Percentiles rank a stretch among this genome's conserved stretches.
Evolutionary conservation across 1,140 invertebrate genomes (phyloP).

Genomic region (Harpegnathos saltator): DNA sequence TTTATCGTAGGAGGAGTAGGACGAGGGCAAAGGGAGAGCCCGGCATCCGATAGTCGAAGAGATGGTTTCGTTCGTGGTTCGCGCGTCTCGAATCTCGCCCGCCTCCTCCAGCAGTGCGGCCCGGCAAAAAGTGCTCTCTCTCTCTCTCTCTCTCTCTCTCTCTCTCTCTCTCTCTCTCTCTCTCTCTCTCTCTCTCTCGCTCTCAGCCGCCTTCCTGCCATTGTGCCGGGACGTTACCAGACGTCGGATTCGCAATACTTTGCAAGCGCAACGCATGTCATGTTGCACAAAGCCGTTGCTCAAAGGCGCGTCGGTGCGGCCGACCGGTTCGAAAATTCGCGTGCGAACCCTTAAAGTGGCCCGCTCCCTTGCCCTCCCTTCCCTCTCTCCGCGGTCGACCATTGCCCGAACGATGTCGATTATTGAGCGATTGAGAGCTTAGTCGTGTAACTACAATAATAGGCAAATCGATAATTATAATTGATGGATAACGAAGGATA

Average conservation of each 20-base stretch:
- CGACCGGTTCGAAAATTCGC: slow-evolving; percentile 5
- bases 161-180: slow-evolving; percentile 28
- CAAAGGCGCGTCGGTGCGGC: slow-evolving; percentile 27
- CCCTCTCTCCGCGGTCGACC: not conserved
- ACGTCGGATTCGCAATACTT: slow-evolving; percentile 43
- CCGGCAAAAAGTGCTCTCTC: slow-evolving; percentile 14
- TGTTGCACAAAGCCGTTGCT: slow-evolving; percentile 58
- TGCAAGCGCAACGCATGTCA: slow-evolving; percentile 45
- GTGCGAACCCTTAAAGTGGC: not conserved
- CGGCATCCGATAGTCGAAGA: slow-evolving; percentile 55
- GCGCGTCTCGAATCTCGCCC: slow-evolving; percentile 19
- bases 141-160: not conserved
- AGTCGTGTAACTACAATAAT: no score
- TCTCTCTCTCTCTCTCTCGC: not conserved
- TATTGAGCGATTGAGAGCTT: no score
- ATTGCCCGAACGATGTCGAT: not conserved
- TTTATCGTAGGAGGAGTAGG: slow-evolving; percentile 61
- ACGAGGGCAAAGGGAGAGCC: slow-evolving; percentile 24
- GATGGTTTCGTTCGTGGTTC: slow-evolving; percentile 55
- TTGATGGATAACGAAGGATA: no score
- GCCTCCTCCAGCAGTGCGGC: not conserved
- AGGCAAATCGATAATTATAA: no score
- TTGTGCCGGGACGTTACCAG: slow-evolving; percentile 51
- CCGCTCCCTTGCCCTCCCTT: no score
- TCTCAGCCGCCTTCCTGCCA: slow-evolving; percentile 55